Conservation (phyloP, 2,888 invertebrate genomes). For the Drosophila peninsularis region DNA sequence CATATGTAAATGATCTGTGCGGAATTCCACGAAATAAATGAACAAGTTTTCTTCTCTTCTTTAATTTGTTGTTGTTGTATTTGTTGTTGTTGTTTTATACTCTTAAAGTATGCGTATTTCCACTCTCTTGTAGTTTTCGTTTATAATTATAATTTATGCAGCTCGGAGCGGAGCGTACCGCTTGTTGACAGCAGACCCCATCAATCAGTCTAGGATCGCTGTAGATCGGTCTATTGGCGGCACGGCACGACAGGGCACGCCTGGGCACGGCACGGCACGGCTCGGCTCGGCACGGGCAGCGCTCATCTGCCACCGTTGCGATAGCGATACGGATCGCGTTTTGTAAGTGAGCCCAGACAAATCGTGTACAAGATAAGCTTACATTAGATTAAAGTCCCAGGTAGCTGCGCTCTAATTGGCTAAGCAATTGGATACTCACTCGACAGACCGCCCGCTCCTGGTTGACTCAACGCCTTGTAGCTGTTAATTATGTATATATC, state of each 20-base stretch:
- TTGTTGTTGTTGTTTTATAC: not conserved
- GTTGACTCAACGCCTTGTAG: slow-evolving; percentile 52
- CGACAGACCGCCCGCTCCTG: slow-evolving; percentile 1
- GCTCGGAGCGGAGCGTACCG: slow-evolving; percentile 57
- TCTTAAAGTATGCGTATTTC: slow-evolving; percentile 12
- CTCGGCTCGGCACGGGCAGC: slow-evolving; percentile 27
- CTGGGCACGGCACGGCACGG: slow-evolving; percentile 25
- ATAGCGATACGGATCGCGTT: slow-evolving; percentile 45
- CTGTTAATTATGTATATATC: slow-evolving; percentile 68
- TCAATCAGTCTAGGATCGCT: slow-evolving; percentile 62
- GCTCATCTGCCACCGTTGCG: slow-evolving; percentile 56
- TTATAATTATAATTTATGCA: slow-evolving; percentile 80
- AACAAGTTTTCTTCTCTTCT: slow-evolving; percentile 65
- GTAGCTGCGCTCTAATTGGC: slow-evolving; percentile 54
- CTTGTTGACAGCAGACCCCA: slow-evolving; percentile 68
- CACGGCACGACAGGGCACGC: slow-evolving; percentile 25
- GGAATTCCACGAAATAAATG: slow-evolving; percentile 77
- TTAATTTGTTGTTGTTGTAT: not conserved
- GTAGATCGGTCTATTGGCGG: slow-evolving; percentile 42
- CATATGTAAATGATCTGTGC: slow-evolving; percentile 76
- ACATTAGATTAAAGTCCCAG: slow-evolving; percentile 34
- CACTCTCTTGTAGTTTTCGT: slow-evolving; percentile 36
- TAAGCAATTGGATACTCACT: slow-evolving; percentile 44
- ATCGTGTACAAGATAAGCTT: slow-evolving; percentile 54
- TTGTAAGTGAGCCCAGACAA: slow-evolving; percentile 60